Evolutionary conservation across 2,888 invertebrate species (phyloP).

Genomic region (Drosophila macrospina): DNA sequence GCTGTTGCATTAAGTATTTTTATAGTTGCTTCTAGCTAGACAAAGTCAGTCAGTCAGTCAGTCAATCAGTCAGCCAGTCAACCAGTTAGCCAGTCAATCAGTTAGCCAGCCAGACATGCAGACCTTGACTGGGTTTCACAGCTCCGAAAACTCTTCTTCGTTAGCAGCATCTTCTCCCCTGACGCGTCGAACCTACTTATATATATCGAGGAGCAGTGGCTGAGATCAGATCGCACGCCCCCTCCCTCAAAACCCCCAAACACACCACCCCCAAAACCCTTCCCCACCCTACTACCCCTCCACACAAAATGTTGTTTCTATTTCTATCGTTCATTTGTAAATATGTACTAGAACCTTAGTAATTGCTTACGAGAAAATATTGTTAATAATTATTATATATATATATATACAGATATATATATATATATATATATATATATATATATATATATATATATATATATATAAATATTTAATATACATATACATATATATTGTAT

Average conservation of each 20-base stretch:
- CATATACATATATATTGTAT: conserved; percentile 37
- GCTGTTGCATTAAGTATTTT: conserved; percentile 63
- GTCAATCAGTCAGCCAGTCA: conserved; percentile 23
- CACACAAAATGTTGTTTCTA: conserved; percentile 66
- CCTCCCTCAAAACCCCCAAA: too few relatives aligned
- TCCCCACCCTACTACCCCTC: too few relatives aligned
- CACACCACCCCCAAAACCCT: too few relatives aligned
- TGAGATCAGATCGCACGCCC: conserved; percentile 40
- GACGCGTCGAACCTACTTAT: conserved; percentile 1
- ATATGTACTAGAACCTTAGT: conserved; percentile 68
- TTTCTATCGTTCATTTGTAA: conserved; percentile 72
- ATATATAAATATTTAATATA: conserved; percentile 30
- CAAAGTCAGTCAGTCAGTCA: conserved; percentile 13
- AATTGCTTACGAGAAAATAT: conserved; percentile 63
- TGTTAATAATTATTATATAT: conserved; percentile 72
- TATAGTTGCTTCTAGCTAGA: conserved; percentile 61
- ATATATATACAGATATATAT: conserved; percentile 39
- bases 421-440: conserved; percentile 27
- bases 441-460: conserved; percentile 42
- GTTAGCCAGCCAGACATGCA: conserved; percentile 21
- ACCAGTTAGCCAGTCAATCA: conserved; percentile 11
- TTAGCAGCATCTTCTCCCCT: conserved; percentile 24
- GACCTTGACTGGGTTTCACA: conserved; percentile 24
- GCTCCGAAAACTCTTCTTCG: conserved; percentile 10
- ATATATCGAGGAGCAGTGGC: conserved; percentile 4